Conservation (phyloP, 2,888 invertebrate genomes). For the Mesorhabditis belari region DNA sequence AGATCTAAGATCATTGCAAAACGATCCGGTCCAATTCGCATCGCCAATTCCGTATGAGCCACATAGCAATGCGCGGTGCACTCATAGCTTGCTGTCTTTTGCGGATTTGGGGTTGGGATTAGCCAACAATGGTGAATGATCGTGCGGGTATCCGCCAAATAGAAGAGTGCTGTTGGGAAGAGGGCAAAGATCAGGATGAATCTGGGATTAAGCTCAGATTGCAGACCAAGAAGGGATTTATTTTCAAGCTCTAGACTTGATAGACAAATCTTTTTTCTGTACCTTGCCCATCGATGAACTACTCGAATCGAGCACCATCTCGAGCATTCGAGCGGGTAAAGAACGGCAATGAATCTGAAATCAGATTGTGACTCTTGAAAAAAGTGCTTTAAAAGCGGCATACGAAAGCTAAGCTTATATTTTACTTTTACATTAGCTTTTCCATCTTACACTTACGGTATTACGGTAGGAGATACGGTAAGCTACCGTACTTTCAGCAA, state of each 20-base stretch:
- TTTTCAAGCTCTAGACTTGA: neutral
- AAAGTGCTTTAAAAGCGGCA: no score
- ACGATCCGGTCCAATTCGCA: neutral
- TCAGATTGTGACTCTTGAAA: no score
- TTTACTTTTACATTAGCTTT: no score
- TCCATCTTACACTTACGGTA: neutral
- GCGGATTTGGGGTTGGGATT: neutral
- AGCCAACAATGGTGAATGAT: slow-evolving; percentile 32
- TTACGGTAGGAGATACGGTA: neutral
- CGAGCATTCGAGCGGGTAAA: slow-evolving; percentile 32
- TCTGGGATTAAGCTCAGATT: slow-evolving; percentile 11
- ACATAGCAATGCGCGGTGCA: neutral
- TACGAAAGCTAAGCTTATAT: no score
- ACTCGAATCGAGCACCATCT: slow-evolving; percentile 23
- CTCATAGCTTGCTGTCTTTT: no score
- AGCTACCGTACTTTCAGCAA: neutral
- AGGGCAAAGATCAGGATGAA: slow-evolving; percentile 20
- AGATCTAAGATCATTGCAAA: slow-evolving; percentile 1
- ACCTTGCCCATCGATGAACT: neutral
- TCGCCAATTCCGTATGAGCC: neutral
- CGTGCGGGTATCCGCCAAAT: slow-evolving; percentile 23
- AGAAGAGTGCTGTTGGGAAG: slow-evolving; percentile 19
- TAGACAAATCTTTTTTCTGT: neutral
- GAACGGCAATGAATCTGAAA: slow-evolving; percentile 34
- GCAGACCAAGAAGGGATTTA: neutral